Evolutionary conservation across 1,140 invertebrate species (phyloP), one percentile per base, ranked within the genome.

Genomic region (Xylocopa sonorina): DNA sequence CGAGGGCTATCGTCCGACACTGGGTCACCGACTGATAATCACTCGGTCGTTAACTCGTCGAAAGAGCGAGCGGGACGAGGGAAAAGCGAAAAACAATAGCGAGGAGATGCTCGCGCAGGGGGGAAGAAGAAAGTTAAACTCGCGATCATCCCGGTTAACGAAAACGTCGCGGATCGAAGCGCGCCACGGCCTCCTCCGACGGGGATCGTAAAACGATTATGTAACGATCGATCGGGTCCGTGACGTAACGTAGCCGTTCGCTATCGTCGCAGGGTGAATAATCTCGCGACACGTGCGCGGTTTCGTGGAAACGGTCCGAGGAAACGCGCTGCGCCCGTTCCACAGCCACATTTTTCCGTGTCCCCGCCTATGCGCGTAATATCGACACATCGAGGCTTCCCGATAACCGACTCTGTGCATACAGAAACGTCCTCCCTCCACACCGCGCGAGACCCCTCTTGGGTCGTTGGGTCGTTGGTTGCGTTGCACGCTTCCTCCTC

Each of bases 11-110:
- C 66, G 74, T 55, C 43, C 74, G 64, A 72, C 58, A 89, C 82
- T 90, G 83, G 89, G 87, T 88, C 87, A 90, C 84, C 87, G 86
- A 89, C 88, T 89, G 88, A 90, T 90, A 90, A 86, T 80, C 83
- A 62, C n/a, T n/a, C 62, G 60, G 53, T 81, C 74, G 79, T 46
- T 62, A 60, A 67, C 63, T 76, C 48, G 48, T 41, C 24, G 69
- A 32, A 43, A 38, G 21, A 55, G 43, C 68, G 74, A 62, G 74
- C 75, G 24, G 46, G 12, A 41, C n/a, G 21, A 55, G 46, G n/a
- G 21, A n/a, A 21, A n/a, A 50, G 43, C 3, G 43, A 21, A 18
- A 24, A 34, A 58, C 9, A 58, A 4, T 16, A 58, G 57, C 12
- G 29, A 16, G 12, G 55, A 32, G 2, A 14, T 12, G 24, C 32